Percentiles rank a stretch among this genome's conserved stretches.
phyloP scores from a whole-genome alignment of 2,797 vertebrate species.

The Leptatherina wallacei region DNA sequence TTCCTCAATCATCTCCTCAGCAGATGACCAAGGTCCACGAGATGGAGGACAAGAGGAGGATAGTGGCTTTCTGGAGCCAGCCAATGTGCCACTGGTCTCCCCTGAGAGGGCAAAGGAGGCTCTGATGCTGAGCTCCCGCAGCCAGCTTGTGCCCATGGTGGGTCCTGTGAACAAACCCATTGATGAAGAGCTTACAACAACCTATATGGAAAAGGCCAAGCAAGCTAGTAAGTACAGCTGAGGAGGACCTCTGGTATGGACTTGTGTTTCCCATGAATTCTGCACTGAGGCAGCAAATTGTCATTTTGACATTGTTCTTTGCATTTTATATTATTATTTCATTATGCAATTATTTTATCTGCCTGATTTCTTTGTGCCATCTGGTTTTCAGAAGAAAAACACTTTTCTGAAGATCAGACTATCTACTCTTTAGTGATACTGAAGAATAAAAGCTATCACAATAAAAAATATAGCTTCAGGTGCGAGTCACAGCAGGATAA shows the following conservation, averaged over 20 bases:
- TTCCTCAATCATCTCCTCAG: conserved; percentile 83
- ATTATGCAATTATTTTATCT: not conserved
- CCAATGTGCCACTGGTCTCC: conserved; percentile 82
- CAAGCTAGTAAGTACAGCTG: conserved; percentile 95
- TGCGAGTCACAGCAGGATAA: not conserved
- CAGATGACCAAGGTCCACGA: conserved; percentile 82
- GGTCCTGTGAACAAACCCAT: conserved; percentile 92
- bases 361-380: not conserved
- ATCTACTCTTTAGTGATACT: not conserved
- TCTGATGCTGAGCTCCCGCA: conserved; percentile 86
- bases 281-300: conserved; percentile 9
- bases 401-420: not conserved
- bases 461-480: too few relatives aligned
- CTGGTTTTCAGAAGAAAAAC: conserved; percentile 17
- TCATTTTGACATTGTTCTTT: not conserved
- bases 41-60: conserved; percentile 81
- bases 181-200: conserved; percentile 94
- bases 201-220: conserved; percentile 94
- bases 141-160: conserved; percentile 96
- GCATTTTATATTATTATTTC: not conserved
- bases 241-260: not conserved
- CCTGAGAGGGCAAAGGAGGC: conserved; percentile 87
- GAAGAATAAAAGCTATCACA: not conserved
- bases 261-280: not conserved
- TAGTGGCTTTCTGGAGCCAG: conserved; percentile 81